Evolutionary conservation across 2,797 vertebrate species (phyloP).

Genomic region (Cuniculus paca): DNA sequence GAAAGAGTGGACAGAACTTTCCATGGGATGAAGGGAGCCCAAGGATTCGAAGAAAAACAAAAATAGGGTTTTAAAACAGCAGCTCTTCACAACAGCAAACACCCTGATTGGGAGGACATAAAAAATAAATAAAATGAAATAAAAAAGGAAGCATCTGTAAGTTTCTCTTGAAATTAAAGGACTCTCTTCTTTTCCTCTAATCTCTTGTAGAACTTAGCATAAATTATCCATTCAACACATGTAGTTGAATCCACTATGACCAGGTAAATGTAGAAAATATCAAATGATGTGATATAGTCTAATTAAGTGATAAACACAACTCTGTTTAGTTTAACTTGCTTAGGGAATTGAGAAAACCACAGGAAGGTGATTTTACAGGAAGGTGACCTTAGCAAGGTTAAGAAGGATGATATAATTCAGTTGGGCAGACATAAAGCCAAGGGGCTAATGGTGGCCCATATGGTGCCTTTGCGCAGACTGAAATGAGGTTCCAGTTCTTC

Average conservation of each 20-base stretch:
- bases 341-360: background rate
- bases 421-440: background rate
- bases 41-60: background rate
- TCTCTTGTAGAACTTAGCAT: background rate
- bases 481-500: background rate
- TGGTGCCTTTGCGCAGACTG: background rate
- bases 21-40: accelerated
- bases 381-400: background rate
- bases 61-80: background rate
- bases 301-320: background rate
- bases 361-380: background rate
- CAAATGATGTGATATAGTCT: background rate
- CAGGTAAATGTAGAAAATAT: background rate
- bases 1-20: background rate
- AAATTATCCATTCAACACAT: background rate
- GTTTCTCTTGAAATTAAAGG: background rate
- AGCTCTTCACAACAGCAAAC: background rate
- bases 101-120: background rate
- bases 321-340: background rate
- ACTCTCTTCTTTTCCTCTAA: background rate
- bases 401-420: background rate
- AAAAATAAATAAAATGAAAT: background rate
- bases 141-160: background rate
- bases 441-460: no score
- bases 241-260: background rate